Evolutionary conservation across 2,113 vertebrate species (phyloP), one percentile per base, ranked within the genome.

Genomic region (Tichodroma muraria): DNA sequence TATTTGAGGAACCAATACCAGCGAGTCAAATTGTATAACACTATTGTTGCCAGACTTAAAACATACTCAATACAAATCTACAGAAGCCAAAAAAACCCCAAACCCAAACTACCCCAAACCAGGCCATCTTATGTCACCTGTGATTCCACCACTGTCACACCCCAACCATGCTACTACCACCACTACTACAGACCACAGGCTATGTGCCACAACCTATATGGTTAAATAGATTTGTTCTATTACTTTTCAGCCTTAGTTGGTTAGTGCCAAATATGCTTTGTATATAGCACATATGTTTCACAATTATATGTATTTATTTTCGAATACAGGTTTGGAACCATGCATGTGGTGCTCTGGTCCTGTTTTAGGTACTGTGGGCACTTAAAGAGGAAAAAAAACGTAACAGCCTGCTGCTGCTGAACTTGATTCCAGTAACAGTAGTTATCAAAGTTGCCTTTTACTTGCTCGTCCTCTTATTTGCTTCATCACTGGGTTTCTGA

Each of bases 351-450:
- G 53, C 27, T 75, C 17, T 61, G 23, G 27, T 82, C 30, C 40
- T 84, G 37, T 76, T 89, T 68, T 50, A 49, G 19, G 57, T 85
- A 64, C 6, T 83, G 30, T 56, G n/a, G 49, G 73, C 19, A 64
- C 49, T 79, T 45, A 30, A 63, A 27, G 16, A 15, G 20, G 8
- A 5, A 24, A 35, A 21, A 75, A n/a, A 3, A 28, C 18, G 4
- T 53, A 53, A 19, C 28, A 61, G n/a, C 20, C 30, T 89, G 16
- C 24, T 79, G 66, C 6, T 94, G 81, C 1, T 88, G 84, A 86
- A 23, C 77, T 80, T 68, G 37, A 31, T 94, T 96, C 90, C 85
- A 86, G 90, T 94, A 94, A 90, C 24, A 66, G 61, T 27, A 31
- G 42, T 84, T 93, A 50, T 37, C 37, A 22, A n/a, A 80, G 35